Conservation (phyloP, 2,113 vertebrate genomes). For the Urocynchramus pylzowi region DNA sequence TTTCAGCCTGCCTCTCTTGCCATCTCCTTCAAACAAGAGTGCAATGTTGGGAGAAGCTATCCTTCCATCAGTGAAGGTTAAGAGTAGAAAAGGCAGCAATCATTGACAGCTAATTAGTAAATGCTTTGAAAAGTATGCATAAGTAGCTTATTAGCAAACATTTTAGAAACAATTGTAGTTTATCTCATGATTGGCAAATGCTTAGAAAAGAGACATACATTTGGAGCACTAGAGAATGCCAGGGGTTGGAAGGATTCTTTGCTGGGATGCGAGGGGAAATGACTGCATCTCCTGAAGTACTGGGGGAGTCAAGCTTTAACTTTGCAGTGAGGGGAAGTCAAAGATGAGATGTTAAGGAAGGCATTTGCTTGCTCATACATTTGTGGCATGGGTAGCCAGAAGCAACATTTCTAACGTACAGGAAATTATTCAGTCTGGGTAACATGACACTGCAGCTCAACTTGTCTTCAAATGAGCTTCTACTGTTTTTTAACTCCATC, state of each 20-base stretch:
- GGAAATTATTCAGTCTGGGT: slow-evolving; percentile 46
- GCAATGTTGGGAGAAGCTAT: not conserved
- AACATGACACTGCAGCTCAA: slow-evolving; percentile 14
- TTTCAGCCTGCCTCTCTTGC: not conserved
- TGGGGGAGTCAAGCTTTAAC: not conserved
- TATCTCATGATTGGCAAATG: slow-evolving; percentile 35
- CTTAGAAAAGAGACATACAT: not conserved
- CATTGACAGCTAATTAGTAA: slow-evolving; percentile 60
- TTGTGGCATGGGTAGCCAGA: slow-evolving; percentile 27
- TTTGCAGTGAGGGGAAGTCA: not conserved
- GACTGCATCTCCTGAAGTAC: not conserved
- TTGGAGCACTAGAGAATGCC: not conserved
- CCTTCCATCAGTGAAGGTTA: slow-evolving; percentile 49
- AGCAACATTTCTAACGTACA: slow-evolving; percentile 34
- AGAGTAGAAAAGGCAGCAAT: slow-evolving; percentile 56
- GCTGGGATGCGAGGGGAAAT: not conserved
- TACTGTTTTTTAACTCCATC: not conserved
- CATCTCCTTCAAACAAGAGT: not conserved
- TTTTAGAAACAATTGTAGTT: slow-evolving; percentile 44
- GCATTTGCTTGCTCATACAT: slow-evolving; percentile 36
- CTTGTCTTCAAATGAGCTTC: not conserved
- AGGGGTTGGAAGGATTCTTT: not conserved
- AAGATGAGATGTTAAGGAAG: slow-evolving; percentile 30
- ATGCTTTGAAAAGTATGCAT: slow-evolving; percentile 40
- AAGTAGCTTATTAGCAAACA: slow-evolving; percentile 41